phyloP scores from a whole-genome alignment of 2,888 invertebrate genomes.

The Aquatica leii region DNA sequence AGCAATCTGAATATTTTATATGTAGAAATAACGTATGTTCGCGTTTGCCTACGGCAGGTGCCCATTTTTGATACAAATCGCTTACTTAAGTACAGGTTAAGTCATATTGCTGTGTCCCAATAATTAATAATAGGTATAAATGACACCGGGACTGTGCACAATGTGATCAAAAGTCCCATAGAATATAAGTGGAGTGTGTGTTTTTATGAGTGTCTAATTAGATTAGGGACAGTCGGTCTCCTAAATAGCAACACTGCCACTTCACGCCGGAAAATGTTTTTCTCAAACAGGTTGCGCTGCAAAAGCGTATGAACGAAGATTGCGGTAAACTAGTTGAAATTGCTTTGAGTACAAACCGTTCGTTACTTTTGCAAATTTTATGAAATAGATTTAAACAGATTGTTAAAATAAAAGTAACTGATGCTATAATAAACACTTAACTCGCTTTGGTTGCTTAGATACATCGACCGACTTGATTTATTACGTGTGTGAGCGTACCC shows the following conservation, averaged over 20 bases:
- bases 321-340: constrained; percentile 56
- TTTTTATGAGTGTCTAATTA: constrained; percentile 30
- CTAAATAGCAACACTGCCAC: constrained; percentile 56
- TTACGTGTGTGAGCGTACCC: constrained; percentile 55
- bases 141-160: constrained; percentile 32
- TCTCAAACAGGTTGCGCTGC: background rate
- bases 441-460: constrained; percentile 44
- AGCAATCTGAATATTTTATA: constrained; percentile 28
- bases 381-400: constrained; percentile 58
- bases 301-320: constrained; percentile 6
- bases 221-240: constrained; percentile 58
- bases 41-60: background rate
- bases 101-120: constrained; percentile 60
- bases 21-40: constrained; percentile 24
- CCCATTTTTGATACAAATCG: constrained; percentile 32
- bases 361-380: constrained; percentile 79
- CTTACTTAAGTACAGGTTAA: constrained; percentile 35
- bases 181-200: constrained; percentile 27
- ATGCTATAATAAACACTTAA: constrained; percentile 52
- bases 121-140: constrained; percentile 59
- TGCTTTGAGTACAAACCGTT: constrained; percentile 77
- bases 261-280: constrained; percentile 38
- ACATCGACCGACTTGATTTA: constrained; percentile 57
- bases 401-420: constrained; percentile 57
- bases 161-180: constrained; percentile 31